phyloP scores from a whole-genome alignment of 2,888 invertebrate species.

The Catocala nupta region DNA sequence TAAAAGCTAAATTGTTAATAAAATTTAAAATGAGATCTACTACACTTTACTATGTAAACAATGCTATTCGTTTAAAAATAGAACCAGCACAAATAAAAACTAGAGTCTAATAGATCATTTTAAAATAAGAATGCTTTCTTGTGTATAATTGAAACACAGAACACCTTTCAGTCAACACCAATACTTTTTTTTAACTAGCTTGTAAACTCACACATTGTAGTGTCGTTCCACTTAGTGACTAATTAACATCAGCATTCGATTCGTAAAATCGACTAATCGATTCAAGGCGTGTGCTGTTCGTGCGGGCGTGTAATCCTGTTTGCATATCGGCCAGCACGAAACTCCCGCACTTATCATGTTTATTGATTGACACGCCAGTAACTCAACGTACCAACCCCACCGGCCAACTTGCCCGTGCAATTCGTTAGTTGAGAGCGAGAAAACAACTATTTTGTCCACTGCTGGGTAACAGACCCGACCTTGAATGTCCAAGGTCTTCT shows the following conservation, averaged over 20 bases:
- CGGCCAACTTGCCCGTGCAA: conserved; percentile 51
- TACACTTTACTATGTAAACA: too few species aligned
- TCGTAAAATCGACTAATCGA: conserved; percentile 61
- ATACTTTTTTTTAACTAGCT: neutral
- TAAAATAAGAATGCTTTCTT: neutral
- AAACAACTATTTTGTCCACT: too few species aligned
- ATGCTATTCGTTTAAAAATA: too few species aligned
- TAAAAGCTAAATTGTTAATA: too few species aligned
- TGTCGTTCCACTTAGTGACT: conserved; percentile 42
- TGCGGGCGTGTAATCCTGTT: conserved; percentile 78
- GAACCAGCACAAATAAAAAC: too few species aligned
- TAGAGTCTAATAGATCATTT: too few species aligned
- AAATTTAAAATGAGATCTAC: too few species aligned
- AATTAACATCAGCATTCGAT: conserved; percentile 62
- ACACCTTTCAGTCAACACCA: neutral
- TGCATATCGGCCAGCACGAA: conserved; percentile 84
- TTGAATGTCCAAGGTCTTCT: too few species aligned
- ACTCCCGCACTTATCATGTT: conserved; percentile 86
- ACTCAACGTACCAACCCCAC: conserved; percentile 77
- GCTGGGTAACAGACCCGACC: too few species aligned
- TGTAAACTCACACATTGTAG: conserved; percentile 22
- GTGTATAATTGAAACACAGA: neutral
- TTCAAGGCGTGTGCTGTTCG: conserved; percentile 71
- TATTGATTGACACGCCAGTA: conserved; percentile 87
- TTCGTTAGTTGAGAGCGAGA: conserved; percentile 52